Evolutionary conservation across 1,140 invertebrate species (phyloP), one percentile per base, ranked within the genome.

Genomic region (Apis laboriosa): DNA sequence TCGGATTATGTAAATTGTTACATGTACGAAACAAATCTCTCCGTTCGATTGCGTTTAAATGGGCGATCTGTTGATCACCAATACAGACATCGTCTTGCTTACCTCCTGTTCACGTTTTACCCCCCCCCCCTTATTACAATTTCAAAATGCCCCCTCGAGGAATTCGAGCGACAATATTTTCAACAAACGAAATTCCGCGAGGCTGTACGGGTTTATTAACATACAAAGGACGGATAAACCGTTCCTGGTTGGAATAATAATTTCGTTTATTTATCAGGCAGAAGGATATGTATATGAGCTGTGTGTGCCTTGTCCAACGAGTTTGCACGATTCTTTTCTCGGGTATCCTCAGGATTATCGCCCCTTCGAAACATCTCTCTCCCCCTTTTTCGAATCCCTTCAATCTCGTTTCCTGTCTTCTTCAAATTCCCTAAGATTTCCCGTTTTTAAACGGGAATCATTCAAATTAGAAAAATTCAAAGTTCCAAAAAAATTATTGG

Each of bases 1-100:
- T 19, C 49, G 13, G 70, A 63, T 80, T 80, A 80, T 80, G 70
- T 74, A 74, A 80, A 80, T 80, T 74, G 78, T 80, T 73, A 80
- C 70, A 80, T 49, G 64, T 63, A 49, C 19, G 49, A 63, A 80
- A 73, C 68, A 80, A 80, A 80, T 80, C 68, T 55, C 55, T 17
- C 58, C 58, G 2, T 63, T 60, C 77, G 70, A 64, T 80, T 24
- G 68, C 70, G 60, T 24, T 61, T 74, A 80, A 80, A 80, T 80
- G 70, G 60, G 28, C 49, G 60, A 80, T 80, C 74, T 74, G 78
- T 80, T 80, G 78, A 80, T 80, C 78, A 58, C 68, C 78, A 60
- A 73, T 80, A 80, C 60, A 24, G 24, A 4, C 11, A 5, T 63
- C 34, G 0, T 0, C 24, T 24, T 34, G 43, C 24, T 15, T 12